Conservation (phyloP, 2,888 invertebrate genomes). For the Drosophila subsilvestris region DNA sequence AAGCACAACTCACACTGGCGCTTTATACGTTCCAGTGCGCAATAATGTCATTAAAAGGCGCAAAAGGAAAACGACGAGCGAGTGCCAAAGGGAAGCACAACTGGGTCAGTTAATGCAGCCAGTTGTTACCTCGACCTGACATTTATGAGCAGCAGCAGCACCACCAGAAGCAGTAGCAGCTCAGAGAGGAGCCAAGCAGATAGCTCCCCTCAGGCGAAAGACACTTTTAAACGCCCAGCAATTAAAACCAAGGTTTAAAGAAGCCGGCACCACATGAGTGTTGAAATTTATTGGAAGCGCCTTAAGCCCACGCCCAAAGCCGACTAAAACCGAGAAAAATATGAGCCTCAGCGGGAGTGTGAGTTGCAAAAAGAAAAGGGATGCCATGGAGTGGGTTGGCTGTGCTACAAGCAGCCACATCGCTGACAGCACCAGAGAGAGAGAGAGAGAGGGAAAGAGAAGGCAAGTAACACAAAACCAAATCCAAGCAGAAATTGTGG, state of each 20-base stretch:
- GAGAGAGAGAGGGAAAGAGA: constrained; percentile 10
- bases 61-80: constrained; percentile 21
- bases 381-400: not conserved
- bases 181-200: not conserved
- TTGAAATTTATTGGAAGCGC: constrained; percentile 48
- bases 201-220: constrained; percentile 6
- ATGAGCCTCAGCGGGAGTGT: constrained; percentile 13
- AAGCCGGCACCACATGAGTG: constrained; percentile 41
- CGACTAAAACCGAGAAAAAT: constrained; percentile 36
- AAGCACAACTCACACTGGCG: constrained; percentile 56
- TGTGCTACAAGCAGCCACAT: constrained; percentile 16
- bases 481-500: constrained; percentile 68
- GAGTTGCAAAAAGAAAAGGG: not conserved
- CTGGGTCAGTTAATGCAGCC: constrained; percentile 73
- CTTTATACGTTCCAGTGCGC: constrained; percentile 78
- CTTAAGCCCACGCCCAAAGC: constrained; percentile 31
- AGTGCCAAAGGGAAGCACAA: constrained; percentile 49
- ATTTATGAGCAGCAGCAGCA: constrained; percentile 58
- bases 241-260: constrained; percentile 46
- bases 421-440: constrained; percentile 27
- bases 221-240: constrained; percentile 31
- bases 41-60: constrained; percentile 79
- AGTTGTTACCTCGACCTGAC: constrained; percentile 62
- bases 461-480: constrained; percentile 42
- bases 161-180: not conserved